Conservation (phyloP, 2,888 invertebrate genomes). For the Helleia helle region DNA sequence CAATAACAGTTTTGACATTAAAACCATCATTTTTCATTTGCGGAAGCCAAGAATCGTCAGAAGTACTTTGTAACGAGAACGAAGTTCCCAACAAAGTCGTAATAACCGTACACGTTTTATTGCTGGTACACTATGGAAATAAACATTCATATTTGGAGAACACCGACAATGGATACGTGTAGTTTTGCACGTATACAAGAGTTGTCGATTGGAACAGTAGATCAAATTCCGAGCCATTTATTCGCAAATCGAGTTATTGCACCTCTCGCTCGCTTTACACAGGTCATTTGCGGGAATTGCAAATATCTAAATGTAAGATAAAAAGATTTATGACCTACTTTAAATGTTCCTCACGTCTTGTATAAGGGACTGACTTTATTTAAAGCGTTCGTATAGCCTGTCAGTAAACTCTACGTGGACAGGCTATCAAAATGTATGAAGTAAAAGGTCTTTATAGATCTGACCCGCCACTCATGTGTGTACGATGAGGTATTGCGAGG, state of each 20-base stretch:
- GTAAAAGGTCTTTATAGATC: slow-evolving; percentile 3
- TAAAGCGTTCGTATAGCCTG: slow-evolving; percentile 4
- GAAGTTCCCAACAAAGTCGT: slow-evolving; percentile 20
- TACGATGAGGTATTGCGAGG: not conserved
- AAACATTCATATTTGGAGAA: slow-evolving; percentile 18
- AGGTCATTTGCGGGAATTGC: slow-evolving; percentile 64
- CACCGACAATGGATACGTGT: slow-evolving; percentile 48
- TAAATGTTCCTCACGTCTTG: slow-evolving; percentile 25
- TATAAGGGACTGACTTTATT: slow-evolving; percentile 15
- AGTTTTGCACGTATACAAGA: slow-evolving; percentile 41
- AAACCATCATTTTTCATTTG: slow-evolving; percentile 64
- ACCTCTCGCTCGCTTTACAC: slow-evolving; percentile 61
- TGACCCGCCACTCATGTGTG: slow-evolving; percentile 5
- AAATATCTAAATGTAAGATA: slow-evolving; percentile 32
- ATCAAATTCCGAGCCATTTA: slow-evolving; percentile 69
- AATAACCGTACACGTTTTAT: slow-evolving; percentile 26
- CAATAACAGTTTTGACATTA: slow-evolving; percentile 66
- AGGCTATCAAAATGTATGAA: slow-evolving; percentile 8
- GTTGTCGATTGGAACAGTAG: slow-evolving; percentile 40
- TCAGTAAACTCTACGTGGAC: slow-evolving; percentile 5
- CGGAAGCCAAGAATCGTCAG: slow-evolving; percentile 45
- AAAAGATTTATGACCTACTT: slow-evolving; percentile 29
- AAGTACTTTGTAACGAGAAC: slow-evolving; percentile 52
- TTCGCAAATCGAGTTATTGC: slow-evolving; percentile 70
- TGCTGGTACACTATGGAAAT: slow-evolving; percentile 42